Percentiles rank a stretch among this genome's conserved stretches.
phyloP scores from a whole-genome alignment of 1,140 invertebrate genomes.

The Drosophila gunungcola region DNA sequence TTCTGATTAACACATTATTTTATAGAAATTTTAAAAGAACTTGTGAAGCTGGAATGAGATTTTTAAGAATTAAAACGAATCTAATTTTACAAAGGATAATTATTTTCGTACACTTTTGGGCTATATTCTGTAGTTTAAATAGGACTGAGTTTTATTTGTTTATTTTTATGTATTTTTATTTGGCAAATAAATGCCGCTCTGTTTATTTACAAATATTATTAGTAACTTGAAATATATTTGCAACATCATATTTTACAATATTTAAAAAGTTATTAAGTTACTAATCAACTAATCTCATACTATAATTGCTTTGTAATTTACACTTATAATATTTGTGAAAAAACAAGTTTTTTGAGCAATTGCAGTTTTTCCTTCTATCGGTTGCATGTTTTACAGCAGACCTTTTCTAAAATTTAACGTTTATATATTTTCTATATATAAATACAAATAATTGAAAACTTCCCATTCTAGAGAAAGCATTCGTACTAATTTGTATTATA shows the following conservation, averaged over 20 bases:
- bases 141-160: constrained; percentile 1
- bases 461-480: not conserved
- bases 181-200: not conserved
- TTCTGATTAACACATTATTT: no score
- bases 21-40: no score
- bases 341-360: not conserved
- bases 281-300: no score
- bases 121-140: no score
- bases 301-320: no score
- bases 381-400: not conserved
- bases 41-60: no score
- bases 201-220: constrained; percentile 20
- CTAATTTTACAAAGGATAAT: no score
- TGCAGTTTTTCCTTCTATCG: not conserved
- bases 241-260: no score
- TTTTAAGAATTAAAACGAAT: no score
- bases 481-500: constrained; percentile 7
- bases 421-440: constrained; percentile 2
- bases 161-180: constrained; percentile 3
- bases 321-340: no score
- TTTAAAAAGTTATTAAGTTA: no score
- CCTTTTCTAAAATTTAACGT: constrained; percentile 4
- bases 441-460: not conserved
- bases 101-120: no score
- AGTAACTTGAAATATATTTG: not conserved